These are phyloP conservation scores for Dryoscopus gambensis DNA, from an alignment of 2,113 vertebrate species.

Conservation along the genomic window DNA sequence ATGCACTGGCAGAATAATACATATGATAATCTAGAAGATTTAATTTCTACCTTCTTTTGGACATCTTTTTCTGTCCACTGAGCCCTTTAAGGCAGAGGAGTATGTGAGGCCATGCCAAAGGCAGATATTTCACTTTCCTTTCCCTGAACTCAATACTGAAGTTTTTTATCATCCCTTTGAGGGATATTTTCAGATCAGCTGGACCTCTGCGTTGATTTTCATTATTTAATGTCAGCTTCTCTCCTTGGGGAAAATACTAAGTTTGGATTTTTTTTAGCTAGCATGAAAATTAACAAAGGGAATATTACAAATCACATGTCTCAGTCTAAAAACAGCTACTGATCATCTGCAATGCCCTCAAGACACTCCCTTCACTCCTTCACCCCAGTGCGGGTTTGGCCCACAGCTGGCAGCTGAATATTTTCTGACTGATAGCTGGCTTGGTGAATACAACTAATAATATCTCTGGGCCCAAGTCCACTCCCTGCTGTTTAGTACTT, in stretches of 20 bases:
- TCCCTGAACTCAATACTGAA: background rate
- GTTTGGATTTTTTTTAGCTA: background rate
- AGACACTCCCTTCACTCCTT: background rate
- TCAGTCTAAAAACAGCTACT: slow-evolving; percentile 31
- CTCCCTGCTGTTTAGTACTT: background rate
- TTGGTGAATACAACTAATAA: background rate
- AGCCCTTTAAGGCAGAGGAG: background rate
- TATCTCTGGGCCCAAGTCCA: background rate
- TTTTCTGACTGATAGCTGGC: background rate
- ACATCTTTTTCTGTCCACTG: background rate
- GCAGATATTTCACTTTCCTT: background rate
- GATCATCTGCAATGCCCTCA: background rate
- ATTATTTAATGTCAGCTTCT: background rate
- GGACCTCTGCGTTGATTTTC: background rate
- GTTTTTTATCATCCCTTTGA: background rate
- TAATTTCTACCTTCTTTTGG: background rate
- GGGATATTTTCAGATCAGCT: background rate
- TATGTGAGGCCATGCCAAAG: background rate
- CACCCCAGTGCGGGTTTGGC: slow-evolving; percentile 7
- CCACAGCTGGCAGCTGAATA: background rate
- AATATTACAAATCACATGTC: background rate
- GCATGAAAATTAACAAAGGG: background rate
- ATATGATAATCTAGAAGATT: background rate
- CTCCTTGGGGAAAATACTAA: background rate
- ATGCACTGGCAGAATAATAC: background rate